A percentile compares a stretch with the other conserved stretches of the same genome.
These are phyloP conservation scores for Gorsachius goisagi DNA, from an alignment of 2,113 vertebrate species.

Conservation along the genomic window DNA sequence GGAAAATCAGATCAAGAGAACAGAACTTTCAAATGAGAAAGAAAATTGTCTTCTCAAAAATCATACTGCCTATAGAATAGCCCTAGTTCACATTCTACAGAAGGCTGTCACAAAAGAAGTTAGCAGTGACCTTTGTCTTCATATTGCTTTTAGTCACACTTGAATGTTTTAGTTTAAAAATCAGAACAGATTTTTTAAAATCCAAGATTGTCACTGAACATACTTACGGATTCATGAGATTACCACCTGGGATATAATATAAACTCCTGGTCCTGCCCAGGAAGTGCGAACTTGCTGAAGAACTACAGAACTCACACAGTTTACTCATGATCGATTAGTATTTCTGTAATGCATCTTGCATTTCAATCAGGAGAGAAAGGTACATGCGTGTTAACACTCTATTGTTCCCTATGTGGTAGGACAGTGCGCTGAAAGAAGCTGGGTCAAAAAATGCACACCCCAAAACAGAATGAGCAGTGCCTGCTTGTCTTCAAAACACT, in stretches of 20 bases:
- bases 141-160: not conserved
- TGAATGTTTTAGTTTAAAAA: not conserved
- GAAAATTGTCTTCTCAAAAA: not conserved
- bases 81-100: not conserved
- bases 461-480: fast-evolving
- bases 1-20: not conserved
- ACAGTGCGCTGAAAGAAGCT: not conserved
- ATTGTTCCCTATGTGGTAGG: not conserved
- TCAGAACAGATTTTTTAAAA: not conserved
- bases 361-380: not conserved
- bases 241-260: not conserved
- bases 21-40: not conserved
- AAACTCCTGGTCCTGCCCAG: not conserved
- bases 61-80: not conserved
- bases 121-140: not conserved
- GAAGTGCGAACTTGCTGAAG: not conserved
- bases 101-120: not conserved
- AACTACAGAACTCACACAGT: not conserved
- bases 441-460: not conserved
- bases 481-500: not conserved
- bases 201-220: not conserved
- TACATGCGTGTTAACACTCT: not conserved
- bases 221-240: not conserved
- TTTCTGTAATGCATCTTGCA: not conserved
- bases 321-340: not conserved